These are phyloP conservation scores for Epirrhoe tristata DNA, from an alignment of 2,888 invertebrate genomes.

Conservation along the genomic window DNA sequence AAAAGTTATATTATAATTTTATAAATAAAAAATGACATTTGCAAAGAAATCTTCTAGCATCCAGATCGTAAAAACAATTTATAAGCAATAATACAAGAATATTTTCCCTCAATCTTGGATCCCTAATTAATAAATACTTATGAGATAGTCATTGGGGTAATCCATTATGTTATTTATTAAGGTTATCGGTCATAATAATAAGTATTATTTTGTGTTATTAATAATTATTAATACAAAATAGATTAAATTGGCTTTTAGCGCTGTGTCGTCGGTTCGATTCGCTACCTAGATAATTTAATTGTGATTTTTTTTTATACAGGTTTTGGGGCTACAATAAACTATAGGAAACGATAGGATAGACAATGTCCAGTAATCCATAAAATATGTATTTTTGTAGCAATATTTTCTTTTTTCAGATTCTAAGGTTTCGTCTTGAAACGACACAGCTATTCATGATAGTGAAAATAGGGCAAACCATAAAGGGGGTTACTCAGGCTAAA, in stretches of 20 bases:
- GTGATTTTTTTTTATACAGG: too few relatives aligned
- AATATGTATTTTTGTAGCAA: too few relatives aligned
- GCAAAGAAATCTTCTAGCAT: too few relatives aligned
- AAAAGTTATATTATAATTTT: too few relatives aligned
- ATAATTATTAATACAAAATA: not conserved
- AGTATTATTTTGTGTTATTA: conserved; percentile 4
- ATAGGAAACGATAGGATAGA: too few relatives aligned
- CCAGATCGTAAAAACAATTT: not conserved
- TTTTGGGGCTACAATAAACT: too few relatives aligned
- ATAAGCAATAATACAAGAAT: conserved; percentile 56
- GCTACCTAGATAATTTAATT: too few relatives aligned
- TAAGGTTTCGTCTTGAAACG: not conserved
- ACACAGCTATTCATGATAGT: not conserved
- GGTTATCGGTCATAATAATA: conserved; percentile 6
- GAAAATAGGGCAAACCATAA: conserved; percentile 4
- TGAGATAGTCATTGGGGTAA: conserved; percentile 46
- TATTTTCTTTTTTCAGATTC: not conserved
- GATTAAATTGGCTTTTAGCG: not conserved
- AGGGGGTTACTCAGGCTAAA: not conserved
- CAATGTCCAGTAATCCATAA: too few relatives aligned
- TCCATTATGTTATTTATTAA: conserved; percentile 54
- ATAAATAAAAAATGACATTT: too few relatives aligned
- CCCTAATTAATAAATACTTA: conserved; percentile 54
- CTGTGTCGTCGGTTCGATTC: too few relatives aligned
- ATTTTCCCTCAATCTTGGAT: conserved; percentile 59